Base-by-base conservation (phyloP, 2,113 vertebrate genomes). In the Rhizomys pruinosus region DNA sequence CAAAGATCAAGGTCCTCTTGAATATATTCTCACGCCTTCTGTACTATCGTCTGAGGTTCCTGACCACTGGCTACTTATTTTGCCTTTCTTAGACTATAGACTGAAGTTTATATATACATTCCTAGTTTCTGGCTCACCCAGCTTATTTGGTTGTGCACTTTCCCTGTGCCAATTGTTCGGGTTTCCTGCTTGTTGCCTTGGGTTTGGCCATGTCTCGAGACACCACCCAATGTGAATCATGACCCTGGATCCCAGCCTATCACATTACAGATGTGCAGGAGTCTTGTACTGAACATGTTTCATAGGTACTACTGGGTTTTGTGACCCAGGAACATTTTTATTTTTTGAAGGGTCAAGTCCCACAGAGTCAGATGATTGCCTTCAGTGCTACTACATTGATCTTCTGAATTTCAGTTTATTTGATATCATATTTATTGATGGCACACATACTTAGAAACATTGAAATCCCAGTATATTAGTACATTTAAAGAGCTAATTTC, bases 401-500 rank as follows among this genome's bases (percentile, higher is more conserved):
- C 16, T 15, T 61, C 84, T 90, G 9, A 84, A 39, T n/a, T 52
- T 68, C 84, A 91, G 39, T 47, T 89, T 42, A 63, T 73, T 57
- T 93, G 32, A 19, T 66, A 1, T 90, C 23, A 66, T 22, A 76
- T 64, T 95, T 66, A 47, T 17, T 59, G 66, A 93, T 85, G 37
- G 59, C 59, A 61, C 19, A 22, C 39, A 39, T 20, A 9, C 61
- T 76, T 89, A 76, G 47, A 91, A 78, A 76, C 79, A 59, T 82
- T 66, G 12, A 88, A 88, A 88, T 85, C 89, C 44, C 84, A 82
- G 5, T 39, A 3, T 82, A 90, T 86, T 68, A 23, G 86, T 12
- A 27, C 23, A 44, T 13, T 71, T 90, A 89, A 94, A 82, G 39
- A 68, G 13, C 52, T 82, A 82, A 87, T 74, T 81, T 59, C 87